Percentiles rank a stretch among this genome's conserved stretches.
These are phyloP conservation scores for Psephotus haematonotus DNA, from an alignment of 2,113 vertebrate genomes.

Conservation along the genomic window DNA sequence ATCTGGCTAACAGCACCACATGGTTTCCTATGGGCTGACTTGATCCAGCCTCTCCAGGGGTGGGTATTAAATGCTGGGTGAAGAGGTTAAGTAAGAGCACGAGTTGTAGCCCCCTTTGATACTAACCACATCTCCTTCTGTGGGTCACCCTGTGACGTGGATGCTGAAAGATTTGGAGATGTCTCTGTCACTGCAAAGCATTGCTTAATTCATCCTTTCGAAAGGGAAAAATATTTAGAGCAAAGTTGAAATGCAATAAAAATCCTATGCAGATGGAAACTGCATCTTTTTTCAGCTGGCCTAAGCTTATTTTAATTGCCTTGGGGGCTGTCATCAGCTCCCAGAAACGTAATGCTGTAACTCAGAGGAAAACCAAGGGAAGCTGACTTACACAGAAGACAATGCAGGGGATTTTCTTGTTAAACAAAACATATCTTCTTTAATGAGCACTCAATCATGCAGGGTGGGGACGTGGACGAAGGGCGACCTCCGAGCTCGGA, in stretches of 20 bases:
- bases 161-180: background rate
- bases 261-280: background rate
- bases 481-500: fast-evolving
- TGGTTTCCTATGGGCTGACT: background rate
- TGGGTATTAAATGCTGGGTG: background rate
- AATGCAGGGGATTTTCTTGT: background rate
- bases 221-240: slow-evolving; percentile 27
- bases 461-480: background rate
- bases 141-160: fast-evolving
- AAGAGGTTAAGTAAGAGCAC: background rate
- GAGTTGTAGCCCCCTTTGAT: background rate
- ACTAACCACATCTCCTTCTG: background rate
- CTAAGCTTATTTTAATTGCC: background rate
- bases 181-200: background rate
- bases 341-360: background rate
- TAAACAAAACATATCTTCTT: background rate
- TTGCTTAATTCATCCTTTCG: slow-evolving; percentile 4
- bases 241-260: slow-evolving; percentile 29
- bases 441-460: fast-evolving
- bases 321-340: background rate
- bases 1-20: background rate
- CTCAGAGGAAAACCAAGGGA: background rate
- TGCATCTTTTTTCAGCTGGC: background rate
- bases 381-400: background rate
- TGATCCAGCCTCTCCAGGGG: fast-evolving